Percentiles rank a stretch among this genome's conserved stretches.
Conservation (phyloP, 2,113 vertebrate genomes). For the Noturus placidus region DNA sequence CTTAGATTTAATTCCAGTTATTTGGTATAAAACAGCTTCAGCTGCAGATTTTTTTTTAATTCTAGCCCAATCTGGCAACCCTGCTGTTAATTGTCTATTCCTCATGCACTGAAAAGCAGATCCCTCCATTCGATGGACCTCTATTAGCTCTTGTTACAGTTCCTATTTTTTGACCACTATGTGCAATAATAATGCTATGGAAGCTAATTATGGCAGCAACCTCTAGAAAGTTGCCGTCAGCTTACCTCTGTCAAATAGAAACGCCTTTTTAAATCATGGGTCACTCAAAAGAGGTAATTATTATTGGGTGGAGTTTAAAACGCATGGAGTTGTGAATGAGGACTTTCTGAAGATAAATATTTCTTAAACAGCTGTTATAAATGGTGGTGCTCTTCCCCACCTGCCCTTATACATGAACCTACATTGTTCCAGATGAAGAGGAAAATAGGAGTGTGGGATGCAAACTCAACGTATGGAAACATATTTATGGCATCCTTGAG, state of each 20-base stretch:
- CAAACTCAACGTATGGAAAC: conserved; percentile 28
- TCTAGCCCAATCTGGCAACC: neutral
- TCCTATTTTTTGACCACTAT: neutral
- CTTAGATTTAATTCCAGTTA: neutral
- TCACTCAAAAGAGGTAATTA: neutral
- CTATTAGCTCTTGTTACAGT: neutral
- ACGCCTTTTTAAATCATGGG: neutral
- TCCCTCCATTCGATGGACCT: neutral
- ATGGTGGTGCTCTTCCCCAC: neutral
- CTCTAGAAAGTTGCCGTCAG: neutral
- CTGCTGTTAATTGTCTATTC: neutral
- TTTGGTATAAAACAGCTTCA: neutral
- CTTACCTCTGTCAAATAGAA: neutral
- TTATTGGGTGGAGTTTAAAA: neutral
- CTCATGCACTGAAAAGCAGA: neutral
- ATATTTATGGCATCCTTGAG: conserved; percentile 28
- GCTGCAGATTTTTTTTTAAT: neutral
- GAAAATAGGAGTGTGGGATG: neutral
- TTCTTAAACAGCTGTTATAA: neutral
- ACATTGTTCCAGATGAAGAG: neutral
- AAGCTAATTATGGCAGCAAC: neutral
- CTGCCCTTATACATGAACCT: neutral
- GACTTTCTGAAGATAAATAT: neutral
- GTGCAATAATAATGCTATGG: neutral
- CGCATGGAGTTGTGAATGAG: neutral